Base-by-base conservation (phyloP, 2,888 invertebrate genomes). In the Drosophila testacea region DNA sequence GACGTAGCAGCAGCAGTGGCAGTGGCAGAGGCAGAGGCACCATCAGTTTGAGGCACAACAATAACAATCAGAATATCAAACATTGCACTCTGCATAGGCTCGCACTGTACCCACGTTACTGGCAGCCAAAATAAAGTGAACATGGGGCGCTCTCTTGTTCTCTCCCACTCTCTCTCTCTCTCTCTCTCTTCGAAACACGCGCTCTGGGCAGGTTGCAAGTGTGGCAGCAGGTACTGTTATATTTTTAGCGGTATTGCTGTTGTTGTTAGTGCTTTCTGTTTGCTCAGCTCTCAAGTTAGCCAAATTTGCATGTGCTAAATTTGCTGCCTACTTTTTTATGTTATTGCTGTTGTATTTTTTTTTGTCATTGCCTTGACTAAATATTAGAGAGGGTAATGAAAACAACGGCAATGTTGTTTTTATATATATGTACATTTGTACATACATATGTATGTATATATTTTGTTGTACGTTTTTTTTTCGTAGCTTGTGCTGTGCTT, bases 301-400 rank as follows among this genome's bases (percentile, higher is more conserved):
- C 51, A 60, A 85, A 79, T 82, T 82, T 88, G 76, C 82, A 88
- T 83, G 82, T 76, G 88, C 88, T 87, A 84, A 87, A 87, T 82
- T 71, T 66, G 74, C 57, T 70, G 71, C 47, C 63, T 72, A 66
- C 47, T 61, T 56, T 67, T 67, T 54, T 42, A 54, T 76, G 62
- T 39, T 65, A 30, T 48, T 70, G 52, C 38, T 54, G 46, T 39
- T 50, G 28, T 52, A 54, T 34, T 32, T 22, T 22, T 32, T 22
- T 22, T 22, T 22, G 22, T 22, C 38, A 50, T 71, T 70, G 61
- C 65, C 64, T 65, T 79, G 79, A 54, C 57, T 69, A 68, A 32
- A 44, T 48, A 10, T 28, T 39, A 10, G 27, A 54, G 28, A 13
- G 42, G 9, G 41, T 7, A 34, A 30, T 60, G 60, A 9, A 41